Evolutionary conservation across 2,113 vertebrate genomes (phyloP).

Genomic region (Aix galericulata): DNA sequence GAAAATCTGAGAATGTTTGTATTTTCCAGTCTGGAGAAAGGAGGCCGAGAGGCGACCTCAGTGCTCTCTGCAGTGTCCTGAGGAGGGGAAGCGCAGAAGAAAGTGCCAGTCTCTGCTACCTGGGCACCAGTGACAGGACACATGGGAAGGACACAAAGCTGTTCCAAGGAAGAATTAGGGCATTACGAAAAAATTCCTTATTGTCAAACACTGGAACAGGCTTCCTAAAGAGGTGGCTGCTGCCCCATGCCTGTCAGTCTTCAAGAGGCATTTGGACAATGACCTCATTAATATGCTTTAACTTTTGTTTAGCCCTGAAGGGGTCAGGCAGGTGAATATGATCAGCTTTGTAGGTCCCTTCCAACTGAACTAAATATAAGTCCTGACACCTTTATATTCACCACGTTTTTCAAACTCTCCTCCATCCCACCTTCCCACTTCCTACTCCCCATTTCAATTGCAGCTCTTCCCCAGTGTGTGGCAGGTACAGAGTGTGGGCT

Average conservation of each 20-base stretch:
- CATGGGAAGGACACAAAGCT: neutral
- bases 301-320: neutral
- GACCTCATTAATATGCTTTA: neutral
- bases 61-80: neutral
- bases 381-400: neutral
- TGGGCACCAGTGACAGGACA: neutral
- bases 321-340: neutral
- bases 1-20: neutral
- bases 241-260: neutral
- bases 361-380: neutral
- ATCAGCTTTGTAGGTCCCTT: neutral
- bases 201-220: neutral
- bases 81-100: neutral
- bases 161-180: neutral
- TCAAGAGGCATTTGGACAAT: neutral
- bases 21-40: neutral
- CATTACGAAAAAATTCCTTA: neutral
- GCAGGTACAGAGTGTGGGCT: neutral
- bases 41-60: neutral
- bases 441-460: neutral
- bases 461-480: rapidly evolving
- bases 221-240: neutral
- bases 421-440: neutral
- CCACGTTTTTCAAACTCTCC: neutral
- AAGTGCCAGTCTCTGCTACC: neutral